A percentile compares a stretch with the other conserved stretches of the same genome.
Conservation (phyloP, 2,113 vertebrate genomes). For the Noctilio leporinus region DNA sequence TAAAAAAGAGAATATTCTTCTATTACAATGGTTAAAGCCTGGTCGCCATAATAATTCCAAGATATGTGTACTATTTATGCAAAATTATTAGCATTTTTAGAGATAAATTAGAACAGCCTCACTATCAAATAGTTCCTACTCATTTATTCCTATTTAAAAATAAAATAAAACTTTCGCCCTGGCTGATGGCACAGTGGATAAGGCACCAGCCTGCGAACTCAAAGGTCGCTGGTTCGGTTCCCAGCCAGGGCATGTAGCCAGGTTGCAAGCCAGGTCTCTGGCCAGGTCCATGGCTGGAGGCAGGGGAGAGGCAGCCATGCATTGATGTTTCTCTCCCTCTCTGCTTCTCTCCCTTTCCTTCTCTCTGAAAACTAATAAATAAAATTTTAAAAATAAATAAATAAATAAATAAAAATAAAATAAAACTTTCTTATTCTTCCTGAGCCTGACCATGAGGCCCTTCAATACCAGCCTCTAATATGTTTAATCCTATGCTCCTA, state of each 20-base stretch:
- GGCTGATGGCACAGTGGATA: too few species aligned
- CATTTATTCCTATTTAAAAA: not conserved
- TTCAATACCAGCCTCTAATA: not conserved
- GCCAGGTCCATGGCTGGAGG: too few species aligned
- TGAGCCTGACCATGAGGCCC: not conserved
- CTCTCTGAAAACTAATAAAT: too few species aligned
- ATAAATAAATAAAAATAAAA: too few species aligned
- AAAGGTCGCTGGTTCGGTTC: too few species aligned
- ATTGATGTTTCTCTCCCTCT: too few species aligned
- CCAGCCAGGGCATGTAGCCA: too few species aligned
- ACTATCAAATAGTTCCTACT: not conserved
- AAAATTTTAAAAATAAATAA: too few species aligned
- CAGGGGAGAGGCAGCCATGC: too few species aligned
- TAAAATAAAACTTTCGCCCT: not conserved
- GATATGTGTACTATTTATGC: not conserved
- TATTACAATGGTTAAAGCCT: conserved; percentile 44
- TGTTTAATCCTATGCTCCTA: not conserved
- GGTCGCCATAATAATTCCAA: conserved; percentile 38
- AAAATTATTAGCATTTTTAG: conserved; percentile 43
- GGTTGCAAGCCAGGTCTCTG: too few species aligned
- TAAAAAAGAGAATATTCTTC: not conserved
- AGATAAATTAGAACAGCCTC: conserved; percentile 19
- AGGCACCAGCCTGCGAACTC: too few species aligned
- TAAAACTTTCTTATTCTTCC: not conserved
- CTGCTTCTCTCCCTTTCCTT: too few species aligned